Conservation (phyloP, 1,140 invertebrate genomes). For the Palaemon carinicauda region DNA sequence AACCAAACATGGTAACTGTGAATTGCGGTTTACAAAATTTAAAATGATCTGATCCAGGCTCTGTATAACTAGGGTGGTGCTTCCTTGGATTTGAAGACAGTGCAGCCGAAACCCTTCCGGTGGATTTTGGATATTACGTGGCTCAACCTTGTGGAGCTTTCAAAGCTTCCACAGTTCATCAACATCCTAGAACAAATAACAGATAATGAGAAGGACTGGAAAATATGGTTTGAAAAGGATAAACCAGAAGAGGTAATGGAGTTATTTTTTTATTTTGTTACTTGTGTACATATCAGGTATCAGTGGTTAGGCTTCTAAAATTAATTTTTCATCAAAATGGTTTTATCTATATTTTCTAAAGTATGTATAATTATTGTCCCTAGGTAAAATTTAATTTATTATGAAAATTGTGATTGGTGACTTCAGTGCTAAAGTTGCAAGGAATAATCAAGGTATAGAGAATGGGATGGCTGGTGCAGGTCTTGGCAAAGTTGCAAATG, state of each 20-base stretch:
- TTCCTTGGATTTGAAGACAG: slow-evolving; percentile 91
- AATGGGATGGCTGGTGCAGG: no score
- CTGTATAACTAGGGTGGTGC: slow-evolving; percentile 75
- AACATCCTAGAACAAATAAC: slow-evolving; percentile 86
- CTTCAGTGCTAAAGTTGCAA: no score
- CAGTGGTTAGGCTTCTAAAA: not conserved
- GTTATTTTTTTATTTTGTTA: not conserved
- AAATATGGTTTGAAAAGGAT: slow-evolving; percentile 92
- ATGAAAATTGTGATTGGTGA: no score
- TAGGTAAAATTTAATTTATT: no score
- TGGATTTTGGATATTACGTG: slow-evolving; percentile 97
- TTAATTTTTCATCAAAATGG: not conserved
- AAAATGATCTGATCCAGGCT: no score
- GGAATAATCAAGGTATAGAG: no score
- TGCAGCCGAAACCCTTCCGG: slow-evolving; percentile 87
- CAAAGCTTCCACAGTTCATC: slow-evolving; percentile 83
- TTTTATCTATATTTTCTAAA: no score
- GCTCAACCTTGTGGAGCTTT: slow-evolving; percentile 95
- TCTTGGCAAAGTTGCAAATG: no score
- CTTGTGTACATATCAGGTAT: not conserved
- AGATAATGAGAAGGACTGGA: slow-evolving; percentile 88
- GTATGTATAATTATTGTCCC: no score
- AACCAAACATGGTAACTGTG: no score
- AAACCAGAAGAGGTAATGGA: slow-evolving; percentile 77
- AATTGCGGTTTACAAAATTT: no score